These are phyloP conservation scores for Muscidifurax raptorellus DNA, from an alignment of 1,140 invertebrate genomes.

Conservation along the genomic window DNA sequence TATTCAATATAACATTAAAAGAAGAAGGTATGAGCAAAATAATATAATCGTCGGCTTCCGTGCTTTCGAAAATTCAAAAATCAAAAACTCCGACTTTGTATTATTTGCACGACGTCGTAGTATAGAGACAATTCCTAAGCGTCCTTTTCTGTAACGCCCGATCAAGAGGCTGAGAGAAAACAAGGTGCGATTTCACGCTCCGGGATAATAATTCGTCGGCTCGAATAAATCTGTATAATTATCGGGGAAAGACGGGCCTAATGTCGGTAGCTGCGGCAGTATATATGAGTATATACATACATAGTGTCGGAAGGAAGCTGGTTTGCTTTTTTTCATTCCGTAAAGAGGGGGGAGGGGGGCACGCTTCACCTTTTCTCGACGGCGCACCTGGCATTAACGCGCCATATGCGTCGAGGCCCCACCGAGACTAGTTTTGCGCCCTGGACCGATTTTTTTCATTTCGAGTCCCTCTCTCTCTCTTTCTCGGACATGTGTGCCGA, in stretches of 20 bases:
- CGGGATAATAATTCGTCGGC: conserved; percentile 36
- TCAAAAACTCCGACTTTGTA: not conserved
- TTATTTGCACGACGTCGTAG: not conserved
- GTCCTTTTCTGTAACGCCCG: not conserved
- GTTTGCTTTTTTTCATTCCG: conserved; percentile 61
- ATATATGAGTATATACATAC: too few relatives aligned
- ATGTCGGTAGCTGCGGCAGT: not conserved
- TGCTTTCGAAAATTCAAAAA: not conserved
- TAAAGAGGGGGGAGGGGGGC: conserved; percentile 63
- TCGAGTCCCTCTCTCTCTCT: conserved; percentile 58
- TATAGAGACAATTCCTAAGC: conserved; percentile 5
- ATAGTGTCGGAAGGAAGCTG: conserved; percentile 71
- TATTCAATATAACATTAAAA: not conserved
- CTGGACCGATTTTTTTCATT: conserved; percentile 69
- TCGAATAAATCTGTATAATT: conserved; percentile 68
- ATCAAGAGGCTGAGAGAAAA: not conserved
- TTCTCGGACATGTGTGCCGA: conserved; percentile 48
- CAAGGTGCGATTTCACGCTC: conserved; percentile 32
- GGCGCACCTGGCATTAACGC: conserved; percentile 72
- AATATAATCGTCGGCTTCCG: not conserved
- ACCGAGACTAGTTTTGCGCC: conserved; percentile 70
- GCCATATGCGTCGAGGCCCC: conserved; percentile 72
- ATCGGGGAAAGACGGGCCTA: conserved; percentile 54
- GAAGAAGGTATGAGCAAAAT: not conserved
- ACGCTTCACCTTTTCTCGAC: conserved; percentile 67